Base-by-base conservation (phyloP, 1,140 invertebrate genomes). In the Trachymyrmex septentrionalis region DNA sequence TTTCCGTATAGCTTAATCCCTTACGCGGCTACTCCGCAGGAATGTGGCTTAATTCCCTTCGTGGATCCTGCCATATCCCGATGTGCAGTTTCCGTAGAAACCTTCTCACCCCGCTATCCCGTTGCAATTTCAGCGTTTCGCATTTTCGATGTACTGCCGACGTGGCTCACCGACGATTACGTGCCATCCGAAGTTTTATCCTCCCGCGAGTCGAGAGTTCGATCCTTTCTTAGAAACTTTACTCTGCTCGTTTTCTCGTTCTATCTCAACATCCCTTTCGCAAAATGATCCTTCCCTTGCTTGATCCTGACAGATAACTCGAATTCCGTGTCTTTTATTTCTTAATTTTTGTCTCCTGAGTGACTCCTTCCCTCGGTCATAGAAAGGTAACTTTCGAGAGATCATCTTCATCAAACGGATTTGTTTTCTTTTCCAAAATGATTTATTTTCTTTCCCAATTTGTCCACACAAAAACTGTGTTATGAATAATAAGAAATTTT, bases 201-300 rank as follows among this genome's bases (percentile, higher is more conserved):
- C 53, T 59, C 24, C n/a, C 3, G 10, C 50, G 53, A n/a, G 21
- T 44, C 67, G 24, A 82, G 24, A 59, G 66, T 72, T 59, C 12
- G 21, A 81, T 81, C 38, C 67, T 59, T 44, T 73, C 38, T 73
- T 55, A 30, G 53, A 59, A 82, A 73, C 80, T 73, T 82, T 30
- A 16, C 38, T 38, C 59, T 30, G 21, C 34, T 72, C 12, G n/a
- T 61, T 80, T 73, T 61, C 10, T 21, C 19, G 19, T 16, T 48
- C 38, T 21, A 16, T 34, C 30, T 72, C 5, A 24, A 44, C n/a
- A 72, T 72, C 16, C 66, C 19, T 10, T 21, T 72, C 34, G 0
- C n/a, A 6, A 38, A 73, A 82, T 61, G 67, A 59, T 82, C 38
- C 19, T 72, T 48, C 24, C 19, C 67, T 44, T 19, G 24, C 19